phyloP scores from a whole-genome alignment of 2,113 vertebrate genomes.

The Sula dactylatra region DNA sequence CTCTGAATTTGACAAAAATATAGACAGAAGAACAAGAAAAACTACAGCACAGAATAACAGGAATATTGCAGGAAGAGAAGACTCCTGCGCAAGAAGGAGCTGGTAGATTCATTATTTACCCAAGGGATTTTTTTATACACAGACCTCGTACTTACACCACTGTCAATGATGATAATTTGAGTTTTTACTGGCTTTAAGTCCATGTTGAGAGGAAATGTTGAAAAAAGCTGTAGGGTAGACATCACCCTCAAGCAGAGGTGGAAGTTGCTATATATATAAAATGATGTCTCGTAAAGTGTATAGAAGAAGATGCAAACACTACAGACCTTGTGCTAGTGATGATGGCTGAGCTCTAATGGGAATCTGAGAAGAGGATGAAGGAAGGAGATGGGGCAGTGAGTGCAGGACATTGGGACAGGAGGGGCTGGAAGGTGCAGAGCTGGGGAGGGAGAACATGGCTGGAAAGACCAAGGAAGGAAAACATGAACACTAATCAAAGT shows the following conservation, averaged over 20 bases:
- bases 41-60: too few relatives aligned
- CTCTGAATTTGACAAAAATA: not conserved
- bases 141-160: not conserved
- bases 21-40: not conserved
- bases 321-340: not conserved
- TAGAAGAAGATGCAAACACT: not conserved
- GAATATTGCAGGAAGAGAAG: not conserved
- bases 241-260: not conserved
- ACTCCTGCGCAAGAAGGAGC: not conserved
- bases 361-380: not conserved
- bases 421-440: not conserved
- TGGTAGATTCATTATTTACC: not conserved
- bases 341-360: not conserved
- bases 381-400: not conserved
- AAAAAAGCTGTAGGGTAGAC: not conserved
- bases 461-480: not conserved
- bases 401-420: not conserved
- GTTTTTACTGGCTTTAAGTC: not conserved
- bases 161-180: not conserved
- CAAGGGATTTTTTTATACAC: not conserved
- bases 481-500: fast-evolving
- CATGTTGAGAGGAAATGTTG: not conserved
- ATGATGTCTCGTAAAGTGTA: not conserved
- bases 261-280: too few relatives aligned
- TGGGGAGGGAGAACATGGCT: not conserved